Conservation (phyloP, 2,113 vertebrate genomes). For the Accipiter cooperii region DNA sequence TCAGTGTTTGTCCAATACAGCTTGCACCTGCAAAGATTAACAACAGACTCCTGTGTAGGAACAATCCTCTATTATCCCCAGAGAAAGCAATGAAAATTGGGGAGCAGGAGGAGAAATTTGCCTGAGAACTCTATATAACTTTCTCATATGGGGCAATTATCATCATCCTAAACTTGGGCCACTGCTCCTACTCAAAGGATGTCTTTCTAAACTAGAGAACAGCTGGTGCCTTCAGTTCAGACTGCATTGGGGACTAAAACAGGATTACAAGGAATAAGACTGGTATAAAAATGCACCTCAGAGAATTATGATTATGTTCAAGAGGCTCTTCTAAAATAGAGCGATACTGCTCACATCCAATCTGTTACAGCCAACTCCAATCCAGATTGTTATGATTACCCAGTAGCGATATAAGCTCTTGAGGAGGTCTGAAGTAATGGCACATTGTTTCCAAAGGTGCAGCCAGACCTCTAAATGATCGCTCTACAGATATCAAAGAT, state of each 20-base stretch:
- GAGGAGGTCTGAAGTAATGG: neutral
- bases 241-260: neutral
- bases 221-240: neutral
- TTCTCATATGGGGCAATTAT: neutral
- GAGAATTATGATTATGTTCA: neutral
- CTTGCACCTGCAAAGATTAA: neutral
- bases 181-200: neutral
- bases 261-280: neutral
- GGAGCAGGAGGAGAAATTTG: accelerated
- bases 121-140: neutral
- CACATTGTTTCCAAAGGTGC: neutral
- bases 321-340: neutral
- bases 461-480: neutral
- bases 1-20: neutral
- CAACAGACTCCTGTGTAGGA: neutral
- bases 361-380: neutral
- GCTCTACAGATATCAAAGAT: neutral
- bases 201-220: neutral
- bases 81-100: neutral
- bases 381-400: neutral
- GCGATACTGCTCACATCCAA: neutral
- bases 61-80: neutral
- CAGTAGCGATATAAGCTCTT: neutral
- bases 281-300: neutral
- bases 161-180: neutral